Conservation (phyloP, 2,113 vertebrate species). For the Heterochromis multidens region DNA sequence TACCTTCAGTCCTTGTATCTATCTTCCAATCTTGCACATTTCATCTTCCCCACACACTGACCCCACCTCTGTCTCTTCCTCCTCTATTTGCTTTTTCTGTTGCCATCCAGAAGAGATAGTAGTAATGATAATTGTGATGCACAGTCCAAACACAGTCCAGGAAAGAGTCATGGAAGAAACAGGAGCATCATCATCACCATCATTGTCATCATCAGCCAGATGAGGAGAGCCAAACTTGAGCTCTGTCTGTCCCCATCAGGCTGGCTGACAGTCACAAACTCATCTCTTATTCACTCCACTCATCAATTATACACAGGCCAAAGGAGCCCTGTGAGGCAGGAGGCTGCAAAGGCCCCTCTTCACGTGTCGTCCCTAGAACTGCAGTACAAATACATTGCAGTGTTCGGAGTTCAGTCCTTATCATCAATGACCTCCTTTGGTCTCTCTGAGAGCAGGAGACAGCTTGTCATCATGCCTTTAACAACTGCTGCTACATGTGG, state of each 20-base stretch:
- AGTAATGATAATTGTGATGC: constrained; percentile 22
- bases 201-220: constrained; percentile 62
- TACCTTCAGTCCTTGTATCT: constrained; percentile 24
- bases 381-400: constrained; percentile 11
- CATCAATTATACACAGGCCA: constrained; percentile 75
- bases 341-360: constrained; percentile 26
- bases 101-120: constrained; percentile 32
- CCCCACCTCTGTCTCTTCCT: not conserved
- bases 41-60: not conserved
- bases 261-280: constrained; percentile 68
- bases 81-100: not conserved
- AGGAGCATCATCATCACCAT: constrained; percentile 29
- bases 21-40: constrained; percentile 10
- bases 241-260: constrained; percentile 66
- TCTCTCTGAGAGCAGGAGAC: constrained; percentile 45
- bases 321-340: constrained; percentile 69
- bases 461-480: constrained; percentile 48
- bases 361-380: constrained; percentile 6
- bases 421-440: constrained; percentile 19
- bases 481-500: not conserved
- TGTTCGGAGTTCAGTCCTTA: constrained; percentile 5
- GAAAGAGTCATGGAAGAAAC: constrained; percentile 21
- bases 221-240: constrained; percentile 68
- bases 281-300: constrained; percentile 71
- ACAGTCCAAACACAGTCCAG: not conserved